phyloP scores from a whole-genome alignment of 2,888 invertebrate species.

The Erannis defoliaria region DNA sequence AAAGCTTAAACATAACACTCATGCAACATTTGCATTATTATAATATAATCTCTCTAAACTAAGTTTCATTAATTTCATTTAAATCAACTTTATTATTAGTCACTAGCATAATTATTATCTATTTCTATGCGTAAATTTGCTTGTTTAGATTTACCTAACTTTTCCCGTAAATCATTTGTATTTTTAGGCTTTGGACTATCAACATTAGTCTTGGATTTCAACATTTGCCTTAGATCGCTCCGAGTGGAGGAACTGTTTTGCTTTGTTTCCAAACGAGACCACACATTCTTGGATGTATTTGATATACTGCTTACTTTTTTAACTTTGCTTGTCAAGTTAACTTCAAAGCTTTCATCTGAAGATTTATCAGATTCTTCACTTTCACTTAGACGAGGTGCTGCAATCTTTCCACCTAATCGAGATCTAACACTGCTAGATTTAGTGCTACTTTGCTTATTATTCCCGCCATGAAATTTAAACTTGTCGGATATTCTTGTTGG shows the following conservation, averaged over 20 bases:
- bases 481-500: constrained; percentile 72
- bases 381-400: constrained; percentile 35
- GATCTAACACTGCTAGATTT: constrained; percentile 62
- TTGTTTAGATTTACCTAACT: constrained; percentile 72
- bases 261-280: constrained; percentile 84
- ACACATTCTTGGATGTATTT: constrained; percentile 79
- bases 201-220: constrained; percentile 58
- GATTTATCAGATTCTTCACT: constrained; percentile 60
- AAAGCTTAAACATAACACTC: neutral
- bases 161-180: constrained; percentile 70
- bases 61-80: constrained; percentile 1
- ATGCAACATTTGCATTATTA: neutral
- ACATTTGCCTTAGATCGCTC: constrained; percentile 70
- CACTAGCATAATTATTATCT: constrained; percentile 65
- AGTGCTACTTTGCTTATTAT: constrained; percentile 51
- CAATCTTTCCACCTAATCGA: constrained; percentile 72
- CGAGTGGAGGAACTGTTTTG: constrained; percentile 51
- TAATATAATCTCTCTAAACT: neutral
- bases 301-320: constrained; percentile 72
- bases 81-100: constrained; percentile 2
- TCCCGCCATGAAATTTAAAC: constrained; percentile 62
- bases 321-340: constrained; percentile 84
- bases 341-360: constrained; percentile 64
- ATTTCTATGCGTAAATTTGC: constrained; percentile 82
- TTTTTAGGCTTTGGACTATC: constrained; percentile 65